These are phyloP conservation scores for Pogonomyrmex californicus DNA, from an alignment of 1,140 invertebrate genomes.

Conservation along the genomic window DNA sequence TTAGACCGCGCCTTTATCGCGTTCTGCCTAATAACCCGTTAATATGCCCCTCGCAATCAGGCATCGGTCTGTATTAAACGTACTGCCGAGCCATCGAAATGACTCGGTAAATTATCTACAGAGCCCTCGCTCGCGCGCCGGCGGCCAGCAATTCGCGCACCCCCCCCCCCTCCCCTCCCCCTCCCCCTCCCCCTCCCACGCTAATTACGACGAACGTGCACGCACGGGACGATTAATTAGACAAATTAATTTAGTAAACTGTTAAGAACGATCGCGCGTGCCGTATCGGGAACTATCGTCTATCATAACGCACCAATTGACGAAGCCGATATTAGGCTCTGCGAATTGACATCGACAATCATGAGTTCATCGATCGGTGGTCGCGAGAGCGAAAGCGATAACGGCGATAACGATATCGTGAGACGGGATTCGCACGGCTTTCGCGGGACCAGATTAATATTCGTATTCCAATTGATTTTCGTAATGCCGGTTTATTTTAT, in stretches of 20 bases:
- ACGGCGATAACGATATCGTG: background rate
- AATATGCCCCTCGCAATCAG: constrained; percentile 53
- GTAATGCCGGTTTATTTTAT: background rate
- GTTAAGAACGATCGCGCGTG: constrained; percentile 27
- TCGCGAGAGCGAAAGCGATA: background rate
- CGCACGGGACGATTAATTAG: constrained; percentile 45
- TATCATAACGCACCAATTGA: constrained; percentile 26
- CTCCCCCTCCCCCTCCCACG: no score
- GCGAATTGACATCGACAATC: constrained; percentile 24
- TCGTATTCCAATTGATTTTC: background rate
- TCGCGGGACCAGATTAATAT: constrained; percentile 1
- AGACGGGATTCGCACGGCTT: background rate
- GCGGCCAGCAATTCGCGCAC: constrained; percentile 15
- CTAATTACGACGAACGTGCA: constrained; percentile 48
- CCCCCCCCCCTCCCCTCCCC: no score
- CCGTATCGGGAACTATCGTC: background rate
- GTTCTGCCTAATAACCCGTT: constrained; percentile 47
- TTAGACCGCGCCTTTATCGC: constrained; percentile 49
- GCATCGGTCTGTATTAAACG: constrained; percentile 61
- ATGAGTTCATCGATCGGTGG: background rate
- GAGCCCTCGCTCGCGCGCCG: background rate
- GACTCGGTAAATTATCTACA: constrained; percentile 50
- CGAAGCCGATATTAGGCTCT: constrained; percentile 5
- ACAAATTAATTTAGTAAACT: constrained; percentile 64
- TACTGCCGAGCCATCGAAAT: constrained; percentile 50